Evolutionary conservation across 2,888 invertebrate genomes (phyloP).

Genomic region (Pasiphila rectangulata): DNA sequence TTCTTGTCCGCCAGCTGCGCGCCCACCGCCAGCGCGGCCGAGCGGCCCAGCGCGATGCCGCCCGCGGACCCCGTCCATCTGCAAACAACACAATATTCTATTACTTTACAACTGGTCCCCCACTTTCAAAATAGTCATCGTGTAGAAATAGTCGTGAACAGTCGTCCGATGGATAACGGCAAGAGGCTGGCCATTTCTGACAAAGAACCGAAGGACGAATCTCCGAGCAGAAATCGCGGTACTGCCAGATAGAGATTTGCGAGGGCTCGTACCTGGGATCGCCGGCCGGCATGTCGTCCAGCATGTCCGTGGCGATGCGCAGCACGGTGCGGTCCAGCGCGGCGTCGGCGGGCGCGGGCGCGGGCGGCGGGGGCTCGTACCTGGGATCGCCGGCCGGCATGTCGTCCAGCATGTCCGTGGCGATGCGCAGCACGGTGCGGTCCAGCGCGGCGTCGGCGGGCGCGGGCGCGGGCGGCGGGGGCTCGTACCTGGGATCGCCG

Average conservation of each 20-base stretch:
- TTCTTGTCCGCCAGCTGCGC: constrained; percentile 94
- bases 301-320: constrained; percentile 86
- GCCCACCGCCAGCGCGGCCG: constrained; percentile 90
- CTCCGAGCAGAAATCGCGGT: no score
- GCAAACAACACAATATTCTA: constrained; percentile 1
- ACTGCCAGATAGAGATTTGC: no score
- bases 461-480: neutral
- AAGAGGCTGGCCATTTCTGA: no score
- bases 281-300: constrained; percentile 93
- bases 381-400: constrained; percentile 26
- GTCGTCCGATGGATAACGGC: no score
- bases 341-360: constrained; percentile 43
- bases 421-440: constrained; percentile 75
- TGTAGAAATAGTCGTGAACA: no score
- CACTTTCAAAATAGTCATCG: no score
- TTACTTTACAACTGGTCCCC: no score
- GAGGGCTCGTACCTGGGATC: constrained; percentile 83
- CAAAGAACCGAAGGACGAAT: no score
- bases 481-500: constrained; percentile 85
- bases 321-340: constrained; percentile 63
- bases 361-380: constrained; percentile 29
- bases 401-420: constrained; percentile 91
- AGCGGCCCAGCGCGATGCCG: constrained; percentile 81
- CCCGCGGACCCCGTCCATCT: constrained; percentile 64
- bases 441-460: constrained; percentile 60